Evolutionary conservation across 1,140 invertebrate species (phyloP), one percentile per base, ranked within the genome.

Genomic region (Octopus bimaculoides): DNA sequence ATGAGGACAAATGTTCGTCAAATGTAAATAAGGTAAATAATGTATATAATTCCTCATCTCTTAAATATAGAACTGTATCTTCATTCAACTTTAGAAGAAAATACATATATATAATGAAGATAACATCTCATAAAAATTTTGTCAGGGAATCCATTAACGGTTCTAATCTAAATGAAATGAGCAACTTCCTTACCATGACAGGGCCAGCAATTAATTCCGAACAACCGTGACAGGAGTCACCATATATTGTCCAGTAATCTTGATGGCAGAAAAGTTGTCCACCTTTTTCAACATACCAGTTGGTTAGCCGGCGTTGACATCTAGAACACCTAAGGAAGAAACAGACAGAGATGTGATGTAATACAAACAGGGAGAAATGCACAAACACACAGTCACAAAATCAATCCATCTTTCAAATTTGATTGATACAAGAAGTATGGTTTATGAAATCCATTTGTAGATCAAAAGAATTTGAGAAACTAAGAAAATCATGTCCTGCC

Each of bases 241-340:
- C 95, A 89, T 94, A 97, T n/a, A 94, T 93, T 7, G 93, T 90
- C 93, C 95, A 96, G 87, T 97, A 98, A 89, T 98, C 96, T 84
- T 94, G 92, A 87, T 95, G 95, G 86, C 96, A 98, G 90, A 96
- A 97, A 14, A 97, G 91, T 73, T 96, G 87, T 0, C 96, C 96
- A 89, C 95, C 94, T 87, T 96, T 97, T 90, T 97, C 96, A 90
- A 97, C 96, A 90, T 97, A 97, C 96, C 96, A 97, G 81, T 93
- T 95, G 6, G 94, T 94, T n/a, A 97, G 90, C 74, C 93, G 91
- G 12, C 92, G 92, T 89, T 96, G 95, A 89, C 96, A 97, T 0
- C 94, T 95, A 52, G 95, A 96, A 90, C 96, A 97, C 88, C 95
- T 96, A 85, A 53, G 89, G 87, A 52, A 8, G 41, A 17, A 53